Percentiles rank a stretch among this genome's conserved stretches.
Evolutionary conservation across 2,797 vertebrate genomes (phyloP).

Genomic region (Betta splendens): DNA sequence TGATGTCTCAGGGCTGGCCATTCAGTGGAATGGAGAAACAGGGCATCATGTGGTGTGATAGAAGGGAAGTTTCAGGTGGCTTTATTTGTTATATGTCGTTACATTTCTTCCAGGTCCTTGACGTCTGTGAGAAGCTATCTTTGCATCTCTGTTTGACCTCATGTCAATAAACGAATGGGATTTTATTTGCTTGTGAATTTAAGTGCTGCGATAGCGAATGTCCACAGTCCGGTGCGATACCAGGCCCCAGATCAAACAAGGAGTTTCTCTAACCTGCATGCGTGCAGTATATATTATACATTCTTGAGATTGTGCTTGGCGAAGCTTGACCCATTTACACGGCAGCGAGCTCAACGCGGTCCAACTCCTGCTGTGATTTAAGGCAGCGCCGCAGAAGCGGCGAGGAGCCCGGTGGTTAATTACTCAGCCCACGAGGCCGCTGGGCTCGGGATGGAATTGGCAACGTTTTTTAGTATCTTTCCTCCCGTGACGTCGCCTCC

Average conservation of each 20-base stretch:
- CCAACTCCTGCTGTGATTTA: slow-evolving; percentile 27
- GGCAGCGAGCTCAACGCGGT: slow-evolving; percentile 1
- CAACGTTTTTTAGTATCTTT: slow-evolving; percentile 47
- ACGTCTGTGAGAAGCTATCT: background rate
- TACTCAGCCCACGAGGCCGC: slow-evolving; percentile 30
- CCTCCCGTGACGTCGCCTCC: slow-evolving; percentile 38
- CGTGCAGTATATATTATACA: slow-evolving; percentile 20
- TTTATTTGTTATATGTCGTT: background rate
- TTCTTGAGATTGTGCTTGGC: slow-evolving; percentile 6
- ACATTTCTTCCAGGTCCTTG: background rate
- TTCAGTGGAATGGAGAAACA: slow-evolving; percentile 39
- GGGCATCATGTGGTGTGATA: slow-evolving; percentile 58
- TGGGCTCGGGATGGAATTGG: slow-evolving; percentile 40
- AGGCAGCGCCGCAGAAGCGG: slow-evolving; percentile 23
- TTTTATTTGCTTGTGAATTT: slow-evolving; percentile 4
- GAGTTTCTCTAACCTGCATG: background rate
- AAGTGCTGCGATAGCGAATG: background rate
- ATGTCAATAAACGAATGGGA: background rate
- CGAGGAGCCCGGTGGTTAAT: slow-evolving; percentile 45
- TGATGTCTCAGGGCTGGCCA: slow-evolving; percentile 2
- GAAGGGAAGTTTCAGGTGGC: slow-evolving; percentile 30
- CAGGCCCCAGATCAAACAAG: slow-evolving; percentile 24
- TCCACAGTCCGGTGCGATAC: background rate
- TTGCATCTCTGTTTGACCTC: background rate
- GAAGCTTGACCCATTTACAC: slow-evolving; percentile 23